A percentile compares a stretch with the other conserved stretches of the same genome.
These are phyloP conservation scores for Nyctalus aviator DNA, from an alignment of 2,797 vertebrate species.

Conservation along the genomic window DNA sequence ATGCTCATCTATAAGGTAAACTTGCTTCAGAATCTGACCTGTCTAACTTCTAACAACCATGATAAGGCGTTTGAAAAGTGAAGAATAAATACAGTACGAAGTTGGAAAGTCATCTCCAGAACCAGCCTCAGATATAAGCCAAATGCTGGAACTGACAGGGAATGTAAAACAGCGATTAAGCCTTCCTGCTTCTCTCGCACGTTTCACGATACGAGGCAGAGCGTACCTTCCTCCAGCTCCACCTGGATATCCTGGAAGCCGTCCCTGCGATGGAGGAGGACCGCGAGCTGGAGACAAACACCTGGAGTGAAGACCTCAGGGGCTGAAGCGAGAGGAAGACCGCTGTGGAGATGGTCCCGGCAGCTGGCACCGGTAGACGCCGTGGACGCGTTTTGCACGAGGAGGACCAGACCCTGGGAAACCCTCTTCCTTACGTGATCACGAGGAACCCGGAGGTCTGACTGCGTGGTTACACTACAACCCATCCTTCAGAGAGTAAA, in stretches of 20 bases:
- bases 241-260: too few relatives aligned
- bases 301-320: slow-evolving; percentile 82
- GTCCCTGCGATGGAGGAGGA: too few relatives aligned
- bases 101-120: neutral
- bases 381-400: slow-evolving; percentile 96
- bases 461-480: slow-evolving; percentile 98
- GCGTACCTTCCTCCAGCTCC: too few relatives aligned
- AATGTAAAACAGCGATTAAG: neutral
- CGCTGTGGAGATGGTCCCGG: slow-evolving; percentile 90
- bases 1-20: neutral
- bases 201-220: too few relatives aligned
- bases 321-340: slow-evolving; percentile 82
- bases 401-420: slow-evolving; percentile 97
- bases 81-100: slow-evolving; percentile 9
- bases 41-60: neutral
- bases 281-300: slow-evolving; percentile 65
- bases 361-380: slow-evolving; percentile 94
- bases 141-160: neutral
- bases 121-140: neutral
- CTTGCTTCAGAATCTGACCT: neutral
- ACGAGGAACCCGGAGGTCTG: slow-evolving; percentile 96
- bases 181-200: too few relatives aligned
- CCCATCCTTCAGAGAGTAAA: slow-evolving; percentile 89
- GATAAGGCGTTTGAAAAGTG: neutral
- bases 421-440: slow-evolving; percentile 96